Conservation (phyloP, 2,113 vertebrate genomes). For the Corythornis vintsioides region DNA sequence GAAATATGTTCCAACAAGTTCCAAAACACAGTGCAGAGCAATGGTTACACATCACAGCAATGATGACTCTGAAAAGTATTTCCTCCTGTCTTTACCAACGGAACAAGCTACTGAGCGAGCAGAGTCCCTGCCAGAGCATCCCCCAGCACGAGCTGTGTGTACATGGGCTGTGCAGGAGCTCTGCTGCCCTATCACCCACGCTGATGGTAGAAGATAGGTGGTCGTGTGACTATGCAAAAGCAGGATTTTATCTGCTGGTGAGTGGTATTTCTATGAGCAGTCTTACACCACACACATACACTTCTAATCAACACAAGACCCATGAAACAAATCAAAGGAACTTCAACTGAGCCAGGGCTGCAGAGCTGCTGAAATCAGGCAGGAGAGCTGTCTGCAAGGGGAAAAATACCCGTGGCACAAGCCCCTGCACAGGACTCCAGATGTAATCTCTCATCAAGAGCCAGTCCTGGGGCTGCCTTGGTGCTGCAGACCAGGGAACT, state of each 20-base stretch:
- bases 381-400: not conserved
- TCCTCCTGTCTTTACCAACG: not conserved
- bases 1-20: not conserved
- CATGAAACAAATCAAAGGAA: not conserved
- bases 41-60: not conserved
- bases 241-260: not conserved
- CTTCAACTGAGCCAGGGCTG: not conserved
- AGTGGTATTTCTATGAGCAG: too few relatives aligned
- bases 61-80: not conserved
- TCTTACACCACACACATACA: not conserved
- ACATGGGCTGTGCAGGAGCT: fast-evolving
- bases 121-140: not conserved
- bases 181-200: not conserved
- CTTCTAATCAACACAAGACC: not conserved
- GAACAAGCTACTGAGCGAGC: not conserved
- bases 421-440: not conserved
- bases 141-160: fast-evolving
- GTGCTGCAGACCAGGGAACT: not conserved
- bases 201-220: not conserved
- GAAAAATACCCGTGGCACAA: not conserved
- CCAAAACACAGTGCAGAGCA: not conserved
- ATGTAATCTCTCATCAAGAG: not conserved
- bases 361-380: not conserved
- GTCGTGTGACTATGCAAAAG: fast-evolving
- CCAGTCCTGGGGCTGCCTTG: not conserved